phyloP scores from a whole-genome alignment of 2,888 invertebrate species.

The Oscheius sp. region DNA sequence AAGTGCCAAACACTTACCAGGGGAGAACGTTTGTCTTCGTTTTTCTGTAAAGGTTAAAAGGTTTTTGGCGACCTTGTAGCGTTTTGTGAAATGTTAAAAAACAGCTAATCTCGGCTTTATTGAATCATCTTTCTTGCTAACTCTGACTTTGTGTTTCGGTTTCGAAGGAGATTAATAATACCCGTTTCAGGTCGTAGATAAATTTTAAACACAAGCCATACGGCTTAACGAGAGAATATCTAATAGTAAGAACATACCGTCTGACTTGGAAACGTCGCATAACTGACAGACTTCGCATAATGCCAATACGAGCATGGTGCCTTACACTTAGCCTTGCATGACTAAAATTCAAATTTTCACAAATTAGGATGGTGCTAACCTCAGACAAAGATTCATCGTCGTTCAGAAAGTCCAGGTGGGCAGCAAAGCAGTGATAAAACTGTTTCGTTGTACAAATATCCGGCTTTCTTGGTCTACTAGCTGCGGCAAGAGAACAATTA shows the following conservation, averaged over 20 bases:
- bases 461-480: constrained; percentile 51
- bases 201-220: no score
- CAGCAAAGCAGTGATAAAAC: constrained; percentile 58
- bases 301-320: constrained; percentile 68
- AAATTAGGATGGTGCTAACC: background rate
- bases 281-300: constrained; percentile 64
- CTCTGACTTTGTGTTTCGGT: no score
- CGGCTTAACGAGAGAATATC: no score
- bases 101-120: no score
- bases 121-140: no score
- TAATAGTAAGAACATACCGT: constrained; percentile 40
- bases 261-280: constrained; percentile 64
- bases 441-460: constrained; percentile 62
- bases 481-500: constrained; percentile 65
- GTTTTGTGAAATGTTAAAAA: no score
- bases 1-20: no score
- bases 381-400: background rate
- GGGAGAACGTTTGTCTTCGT: background rate
- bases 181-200: no score
- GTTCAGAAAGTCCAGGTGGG: constrained; percentile 25
- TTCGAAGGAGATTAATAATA: no score
- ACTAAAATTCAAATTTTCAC: constrained; percentile 16
- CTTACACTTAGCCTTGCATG: constrained; percentile 62
- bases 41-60: background rate
- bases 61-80: background rate